Conservation (phyloP, 1,140 invertebrate species). For the Ditylenchus dipsaci region DNA sequence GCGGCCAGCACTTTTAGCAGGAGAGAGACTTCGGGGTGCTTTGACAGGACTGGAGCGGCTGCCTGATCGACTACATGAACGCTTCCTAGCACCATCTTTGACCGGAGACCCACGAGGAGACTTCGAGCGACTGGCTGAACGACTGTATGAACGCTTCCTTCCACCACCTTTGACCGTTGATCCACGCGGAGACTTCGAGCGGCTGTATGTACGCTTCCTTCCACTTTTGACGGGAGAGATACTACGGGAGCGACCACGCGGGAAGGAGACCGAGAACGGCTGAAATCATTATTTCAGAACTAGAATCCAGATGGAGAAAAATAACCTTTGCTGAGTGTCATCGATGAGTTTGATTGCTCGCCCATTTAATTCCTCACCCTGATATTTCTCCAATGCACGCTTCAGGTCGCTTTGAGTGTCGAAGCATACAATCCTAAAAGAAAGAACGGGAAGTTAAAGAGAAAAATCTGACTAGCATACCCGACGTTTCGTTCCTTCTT, state of each 20-base stretch:
- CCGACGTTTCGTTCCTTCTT: conserved; percentile 92
- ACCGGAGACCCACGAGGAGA: background rate
- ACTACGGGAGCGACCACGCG: background rate
- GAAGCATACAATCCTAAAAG: conserved; percentile 81
- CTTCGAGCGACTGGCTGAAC: background rate
- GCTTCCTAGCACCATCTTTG: background rate
- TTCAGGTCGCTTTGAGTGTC: conserved; percentile 86
- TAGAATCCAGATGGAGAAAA: too few relatives aligned
- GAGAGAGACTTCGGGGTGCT: too few relatives aligned
- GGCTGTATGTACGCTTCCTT: background rate
- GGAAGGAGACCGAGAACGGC: background rate
- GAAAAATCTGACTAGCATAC: conserved; percentile 64
- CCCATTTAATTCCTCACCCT: conserved; percentile 90
- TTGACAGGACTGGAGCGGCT: too few relatives aligned
- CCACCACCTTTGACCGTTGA: too few relatives aligned
- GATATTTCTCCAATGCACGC: conserved; percentile 87
- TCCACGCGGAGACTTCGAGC: background rate
- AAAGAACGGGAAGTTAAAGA: background rate
- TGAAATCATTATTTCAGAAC: background rate
- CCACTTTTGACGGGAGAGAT: background rate
- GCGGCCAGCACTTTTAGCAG: too few relatives aligned
- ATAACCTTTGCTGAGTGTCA: conserved; percentile 31
- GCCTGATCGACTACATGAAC: conserved; percentile 33
- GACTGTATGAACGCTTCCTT: background rate
- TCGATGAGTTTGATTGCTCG: conserved; percentile 82